These are phyloP conservation scores for Erebia aethiops DNA, from an alignment of 2,888 invertebrate genomes.

Conservation along the genomic window DNA sequence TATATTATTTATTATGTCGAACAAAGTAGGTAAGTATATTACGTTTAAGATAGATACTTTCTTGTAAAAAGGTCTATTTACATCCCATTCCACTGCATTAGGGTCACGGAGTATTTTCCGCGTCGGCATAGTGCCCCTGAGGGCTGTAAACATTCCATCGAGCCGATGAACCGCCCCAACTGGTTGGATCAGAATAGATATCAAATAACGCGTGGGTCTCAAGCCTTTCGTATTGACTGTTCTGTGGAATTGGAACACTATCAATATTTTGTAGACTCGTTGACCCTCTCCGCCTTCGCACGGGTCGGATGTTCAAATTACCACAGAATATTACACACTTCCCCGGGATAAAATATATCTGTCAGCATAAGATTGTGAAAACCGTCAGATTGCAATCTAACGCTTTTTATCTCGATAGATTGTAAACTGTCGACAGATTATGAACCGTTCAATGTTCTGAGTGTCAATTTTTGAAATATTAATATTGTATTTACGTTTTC, in stretches of 20 bases:
- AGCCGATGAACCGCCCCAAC: constrained; percentile 38
- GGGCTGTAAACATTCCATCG: constrained; percentile 40
- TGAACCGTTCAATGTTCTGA: too few relatives aligned
- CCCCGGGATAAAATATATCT: too few relatives aligned
- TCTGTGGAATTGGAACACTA: constrained; percentile 9
- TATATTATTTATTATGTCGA: neutral
- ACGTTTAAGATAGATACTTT: neutral
- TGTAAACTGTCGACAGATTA: too few relatives aligned
- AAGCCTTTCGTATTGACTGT: neutral
- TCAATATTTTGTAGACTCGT: neutral
- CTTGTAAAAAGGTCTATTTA: constrained; percentile 15
- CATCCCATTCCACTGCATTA: constrained; percentile 13
- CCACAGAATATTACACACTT: too few relatives aligned
- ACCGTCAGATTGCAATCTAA: too few relatives aligned
- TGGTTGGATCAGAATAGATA: constrained; percentile 48
- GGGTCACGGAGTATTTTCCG: constrained; percentile 28
- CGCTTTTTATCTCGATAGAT: too few relatives aligned
- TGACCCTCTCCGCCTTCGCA: too few relatives aligned
- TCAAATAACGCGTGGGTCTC: constrained; percentile 44
- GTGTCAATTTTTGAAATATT: too few relatives aligned
- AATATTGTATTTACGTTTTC: too few relatives aligned
- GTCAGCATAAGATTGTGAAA: too few relatives aligned
- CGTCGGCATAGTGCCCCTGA: constrained; percentile 31
- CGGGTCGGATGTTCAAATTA: too few relatives aligned
- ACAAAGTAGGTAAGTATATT: neutral